Percentiles rank a stretch among this genome's conserved stretches.
Evolutionary conservation across 64 coral and sea anemone genomes (phyloP).

Genomic region (Montipora efflorescens): DNA sequence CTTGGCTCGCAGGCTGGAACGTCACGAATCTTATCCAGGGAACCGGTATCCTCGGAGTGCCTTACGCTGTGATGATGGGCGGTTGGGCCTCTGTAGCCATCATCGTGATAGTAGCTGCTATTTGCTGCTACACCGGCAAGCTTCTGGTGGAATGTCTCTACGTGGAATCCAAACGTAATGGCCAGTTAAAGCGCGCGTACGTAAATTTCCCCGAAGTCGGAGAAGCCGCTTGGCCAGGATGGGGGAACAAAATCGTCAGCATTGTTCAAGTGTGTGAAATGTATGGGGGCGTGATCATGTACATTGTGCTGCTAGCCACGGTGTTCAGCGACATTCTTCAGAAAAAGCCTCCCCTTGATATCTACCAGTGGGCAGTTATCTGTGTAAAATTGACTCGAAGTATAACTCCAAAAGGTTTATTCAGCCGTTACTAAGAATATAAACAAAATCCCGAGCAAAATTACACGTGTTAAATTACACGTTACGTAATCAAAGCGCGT

Average conservation of each 20-base stretch:
- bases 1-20: conserved; percentile 91
- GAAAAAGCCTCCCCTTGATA: conserved; percentile 59
- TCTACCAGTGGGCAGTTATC: conserved; percentile 88
- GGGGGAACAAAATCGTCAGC: conserved; percentile 93
- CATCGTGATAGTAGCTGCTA: conserved; percentile 74
- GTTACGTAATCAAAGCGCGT: no score
- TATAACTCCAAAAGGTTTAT: no score
- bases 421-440: no score
- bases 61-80: conserved; percentile 88
- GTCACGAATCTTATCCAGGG: conserved; percentile 95
- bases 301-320: conserved; percentile 91
- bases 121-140: conserved; percentile 93
- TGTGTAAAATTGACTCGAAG: neutral
- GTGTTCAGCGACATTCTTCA: conserved; percentile 80
- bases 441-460: no score
- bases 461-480: no score
- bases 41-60: conserved; percentile 89
- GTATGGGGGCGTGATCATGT: conserved; percentile 92
- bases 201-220: conserved; percentile 90
- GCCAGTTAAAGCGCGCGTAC: conserved; percentile 71
- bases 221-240: conserved; percentile 84
- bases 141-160: conserved; percentile 90
- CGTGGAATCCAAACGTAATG: conserved; percentile 83
- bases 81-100: conserved; percentile 83
- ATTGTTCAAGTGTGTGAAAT: conserved; percentile 95